phyloP scores from a whole-genome alignment of 2,797 vertebrate genomes.

The Fundulus diaphanus region DNA sequence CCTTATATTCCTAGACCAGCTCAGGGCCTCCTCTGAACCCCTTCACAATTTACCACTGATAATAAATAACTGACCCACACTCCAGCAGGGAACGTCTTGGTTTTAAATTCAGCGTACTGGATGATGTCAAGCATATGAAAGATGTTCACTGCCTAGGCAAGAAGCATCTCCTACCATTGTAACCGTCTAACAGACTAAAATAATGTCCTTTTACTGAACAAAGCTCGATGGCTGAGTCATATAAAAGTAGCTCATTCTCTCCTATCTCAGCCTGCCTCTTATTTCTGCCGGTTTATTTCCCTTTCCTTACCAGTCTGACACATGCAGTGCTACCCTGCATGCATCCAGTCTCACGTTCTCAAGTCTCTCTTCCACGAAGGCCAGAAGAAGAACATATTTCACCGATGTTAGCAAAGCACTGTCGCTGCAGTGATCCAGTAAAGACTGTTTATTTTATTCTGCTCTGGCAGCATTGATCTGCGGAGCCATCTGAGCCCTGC shows the following conservation, averaged over 20 bases:
- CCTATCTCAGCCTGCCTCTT: slow-evolving; percentile 11
- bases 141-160: slow-evolving; percentile 38
- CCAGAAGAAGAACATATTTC: slow-evolving; percentile 46
- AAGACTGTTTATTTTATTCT: slow-evolving; percentile 49
- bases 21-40: background rate
- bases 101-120: slow-evolving; percentile 19
- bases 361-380: slow-evolving; percentile 36
- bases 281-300: slow-evolving; percentile 30
- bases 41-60: background rate
- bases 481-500: slow-evolving; percentile 47
- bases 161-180: slow-evolving; percentile 15
- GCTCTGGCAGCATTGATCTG: slow-evolving; percentile 53
- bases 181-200: slow-evolving; percentile 18
- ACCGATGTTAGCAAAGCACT: slow-evolving; percentile 62
- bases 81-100: background rate
- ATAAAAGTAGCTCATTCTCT: slow-evolving; percentile 21
- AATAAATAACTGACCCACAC: background rate
- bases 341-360: slow-evolving; percentile 33
- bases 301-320: slow-evolving; percentile 34
- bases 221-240: slow-evolving; percentile 40
- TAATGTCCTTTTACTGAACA: slow-evolving; percentile 22
- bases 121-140: slow-evolving; percentile 22
- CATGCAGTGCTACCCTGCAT: slow-evolving; percentile 24
- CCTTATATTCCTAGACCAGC: background rate
- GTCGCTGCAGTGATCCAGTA: slow-evolving; percentile 41